Base-by-base conservation (phyloP, 2,888 invertebrate species). In the Eretmocerus hayati region DNA sequence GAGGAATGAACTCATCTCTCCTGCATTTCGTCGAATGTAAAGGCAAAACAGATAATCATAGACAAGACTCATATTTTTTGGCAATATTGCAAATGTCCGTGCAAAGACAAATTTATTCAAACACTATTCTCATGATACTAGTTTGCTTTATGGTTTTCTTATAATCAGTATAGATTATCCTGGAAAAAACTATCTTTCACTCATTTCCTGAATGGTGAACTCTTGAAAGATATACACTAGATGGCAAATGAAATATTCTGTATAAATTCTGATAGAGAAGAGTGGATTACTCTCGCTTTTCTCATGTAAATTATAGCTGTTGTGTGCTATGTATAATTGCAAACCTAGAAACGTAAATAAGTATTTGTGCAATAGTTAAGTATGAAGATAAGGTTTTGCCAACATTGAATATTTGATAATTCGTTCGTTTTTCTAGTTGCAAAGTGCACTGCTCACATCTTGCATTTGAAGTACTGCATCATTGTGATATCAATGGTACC, bases 351-450 rank as follows among this genome's bases (percentile, higher is more conserved):
- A 9, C 6, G 26, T 26, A 26, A 11, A 26, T 26, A 26, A 26
- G 6, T 42, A 30, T 48, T 48, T 39, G 42, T 38, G 48, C 48
- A 48, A 43, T 48, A 48, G 42, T 26, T 48, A 48, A 43, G 21
- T 36, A 40, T 36, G 36, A 33, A 5, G 9, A 30, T 37, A 42
- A 47, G 23, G 42, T 40, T 43, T 39, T 26, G 33, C 20, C 22
- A 47, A 23, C n/a, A 30, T 13, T 37, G 32, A 38, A 16, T 15
- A 47, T 42, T 22, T 42, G 32, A 47, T 41, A 41, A 35, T 26
- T 46, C 35, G 35, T 38, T 33, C 31, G 47, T 42, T 47, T 47
- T 42, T 32, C 21, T 33, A 33, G 33, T 26, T 36, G n/a, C 20
- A 30, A 46, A 46, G 35, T 30, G 41, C 41, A 46, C 40, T 46